A percentile compares a stretch with the other conserved stretches of the same genome.
Conservation (phyloP, 2,888 invertebrate species). For the Melanchra persicariae region DNA sequence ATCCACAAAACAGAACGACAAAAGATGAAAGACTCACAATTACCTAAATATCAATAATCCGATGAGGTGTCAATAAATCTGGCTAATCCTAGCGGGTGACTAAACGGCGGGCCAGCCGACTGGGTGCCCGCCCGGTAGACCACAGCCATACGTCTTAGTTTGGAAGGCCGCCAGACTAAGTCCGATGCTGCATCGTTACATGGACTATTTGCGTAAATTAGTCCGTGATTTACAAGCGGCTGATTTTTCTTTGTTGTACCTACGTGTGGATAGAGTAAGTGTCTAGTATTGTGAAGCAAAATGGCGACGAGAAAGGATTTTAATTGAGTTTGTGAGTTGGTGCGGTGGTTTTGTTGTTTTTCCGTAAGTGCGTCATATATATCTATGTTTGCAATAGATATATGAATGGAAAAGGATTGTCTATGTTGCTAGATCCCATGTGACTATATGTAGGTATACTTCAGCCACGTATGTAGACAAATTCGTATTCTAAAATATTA, state of each 20-base stretch:
- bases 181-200: slow-evolving; percentile 59
- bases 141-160: slow-evolving; percentile 60
- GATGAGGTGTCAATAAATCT: slow-evolving; percentile 53
- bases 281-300: slow-evolving; percentile 38
- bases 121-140: slow-evolving; percentile 62
- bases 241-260: slow-evolving; percentile 56
- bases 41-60: slow-evolving; percentile 55
- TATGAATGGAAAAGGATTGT: background rate
- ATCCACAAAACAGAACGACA: slow-evolving; percentile 9
- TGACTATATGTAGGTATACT: no score
- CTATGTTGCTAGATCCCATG: background rate
- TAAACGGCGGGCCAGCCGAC: slow-evolving; percentile 61
- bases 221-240: slow-evolving; percentile 62
- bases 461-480: no score
- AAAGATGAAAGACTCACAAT: slow-evolving; percentile 52
- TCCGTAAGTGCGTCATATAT: background rate
- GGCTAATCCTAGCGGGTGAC: slow-evolving; percentile 63
- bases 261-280: slow-evolving; percentile 51
- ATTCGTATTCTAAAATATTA: no score
- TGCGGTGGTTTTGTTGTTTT: slow-evolving; percentile 1
- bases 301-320: slow-evolving; percentile 32
- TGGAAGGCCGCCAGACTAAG: slow-evolving; percentile 61
- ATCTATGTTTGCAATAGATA: background rate
- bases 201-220: slow-evolving; percentile 69
- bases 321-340: slow-evolving; percentile 33